These are phyloP conservation scores for Nyctibius grandis DNA, from an alignment of 2,797 vertebrate genomes.

Conservation along the genomic window DNA sequence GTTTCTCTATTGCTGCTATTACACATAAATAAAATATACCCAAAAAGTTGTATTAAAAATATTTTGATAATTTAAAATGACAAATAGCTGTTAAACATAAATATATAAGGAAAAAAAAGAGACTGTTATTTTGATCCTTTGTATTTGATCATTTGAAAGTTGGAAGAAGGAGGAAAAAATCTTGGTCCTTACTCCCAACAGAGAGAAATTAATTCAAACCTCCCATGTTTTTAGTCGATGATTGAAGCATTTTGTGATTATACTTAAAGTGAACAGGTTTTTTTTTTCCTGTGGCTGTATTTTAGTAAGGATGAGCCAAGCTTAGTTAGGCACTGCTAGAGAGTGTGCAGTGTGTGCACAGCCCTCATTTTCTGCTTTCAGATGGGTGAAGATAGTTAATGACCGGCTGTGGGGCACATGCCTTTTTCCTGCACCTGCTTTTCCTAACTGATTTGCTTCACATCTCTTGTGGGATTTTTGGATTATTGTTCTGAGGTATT, in stretches of 20 bases:
- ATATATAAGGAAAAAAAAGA: background rate
- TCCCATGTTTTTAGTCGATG: background rate
- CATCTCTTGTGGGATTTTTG: background rate
- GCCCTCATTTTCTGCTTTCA: background rate
- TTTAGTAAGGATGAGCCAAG: background rate
- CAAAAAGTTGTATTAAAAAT: background rate
- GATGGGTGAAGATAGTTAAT: background rate
- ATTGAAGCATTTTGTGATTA: background rate
- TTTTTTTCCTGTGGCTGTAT: background rate
- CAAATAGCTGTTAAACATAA: background rate
- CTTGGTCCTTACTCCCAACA: background rate
- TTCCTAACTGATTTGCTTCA: background rate
- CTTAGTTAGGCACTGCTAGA: background rate
- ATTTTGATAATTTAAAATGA: background rate
- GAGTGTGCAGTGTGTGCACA: background rate
- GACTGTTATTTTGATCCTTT: background rate
- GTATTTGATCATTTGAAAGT: background rate
- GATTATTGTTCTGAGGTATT: background rate
- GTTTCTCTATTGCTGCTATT: background rate
- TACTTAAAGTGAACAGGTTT: background rate
- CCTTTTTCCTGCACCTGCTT: background rate
- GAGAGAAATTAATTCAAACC: background rate
- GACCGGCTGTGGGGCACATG: background rate
- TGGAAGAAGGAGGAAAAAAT: background rate
- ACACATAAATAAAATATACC: background rate